These are phyloP conservation scores for Tridacna gigas DNA, from an alignment of 2,888 invertebrate genomes.

Conservation along the genomic window DNA sequence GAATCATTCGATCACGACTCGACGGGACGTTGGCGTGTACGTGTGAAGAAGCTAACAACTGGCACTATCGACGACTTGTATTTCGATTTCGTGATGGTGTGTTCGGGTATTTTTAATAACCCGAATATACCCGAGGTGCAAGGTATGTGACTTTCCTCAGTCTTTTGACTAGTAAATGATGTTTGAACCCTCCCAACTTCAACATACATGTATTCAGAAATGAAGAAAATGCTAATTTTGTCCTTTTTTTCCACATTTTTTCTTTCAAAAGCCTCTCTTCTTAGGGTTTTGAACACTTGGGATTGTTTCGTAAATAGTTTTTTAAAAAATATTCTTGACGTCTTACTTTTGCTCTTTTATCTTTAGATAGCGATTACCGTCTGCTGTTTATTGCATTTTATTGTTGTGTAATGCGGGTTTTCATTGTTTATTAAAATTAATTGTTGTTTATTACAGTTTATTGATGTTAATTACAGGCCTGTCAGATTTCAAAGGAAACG, in stretches of 20 bases:
- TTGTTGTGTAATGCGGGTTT: no score
- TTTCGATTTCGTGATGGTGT: conserved; percentile 76
- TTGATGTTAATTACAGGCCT: conserved; percentile 23
- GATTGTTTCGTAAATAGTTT: background rate
- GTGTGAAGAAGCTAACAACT: conserved; percentile 69
- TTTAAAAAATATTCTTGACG: no score
- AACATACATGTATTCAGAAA: no score
- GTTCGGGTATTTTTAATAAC: conserved; percentile 70
- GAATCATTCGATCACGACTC: conserved; percentile 67
- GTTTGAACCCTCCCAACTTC: no score
- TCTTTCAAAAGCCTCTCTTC: background rate
- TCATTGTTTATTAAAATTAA: background rate
- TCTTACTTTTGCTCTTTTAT: background rate
- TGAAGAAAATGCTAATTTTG: background rate
- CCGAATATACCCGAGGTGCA: conserved; percentile 63
- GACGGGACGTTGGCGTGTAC: conserved; percentile 78
- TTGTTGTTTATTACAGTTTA: background rate
- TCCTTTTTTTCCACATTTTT: background rate
- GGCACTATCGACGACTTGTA: conserved; percentile 38
- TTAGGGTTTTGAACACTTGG: background rate
- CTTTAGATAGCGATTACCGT: no score
- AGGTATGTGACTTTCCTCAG: conserved; percentile 26
- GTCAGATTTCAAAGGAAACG: conserved; percentile 46
- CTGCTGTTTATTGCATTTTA: no score
- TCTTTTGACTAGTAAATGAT: no score